A percentile compares a stretch with the other conserved stretches of the same genome.
Evolutionary conservation across 2,888 invertebrate species (phyloP).

Genomic region (Andrena bicolor): DNA sequence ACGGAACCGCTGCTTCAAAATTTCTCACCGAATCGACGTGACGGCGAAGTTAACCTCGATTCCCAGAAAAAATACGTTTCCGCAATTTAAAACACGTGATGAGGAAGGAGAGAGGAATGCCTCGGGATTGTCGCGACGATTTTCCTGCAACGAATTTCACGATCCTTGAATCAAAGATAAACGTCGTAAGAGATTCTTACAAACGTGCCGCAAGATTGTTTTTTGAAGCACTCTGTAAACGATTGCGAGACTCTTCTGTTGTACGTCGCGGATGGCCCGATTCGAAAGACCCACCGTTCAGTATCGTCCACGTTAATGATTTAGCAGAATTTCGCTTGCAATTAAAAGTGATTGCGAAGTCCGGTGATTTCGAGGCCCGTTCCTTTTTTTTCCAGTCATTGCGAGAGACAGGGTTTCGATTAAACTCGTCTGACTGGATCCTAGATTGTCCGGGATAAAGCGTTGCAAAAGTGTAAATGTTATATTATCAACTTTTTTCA

Average conservation of each 20-base stretch:
- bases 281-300: conserved; percentile 1
- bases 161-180: conserved; percentile 20
- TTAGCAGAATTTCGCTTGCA: conserved; percentile 34
- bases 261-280: neutral
- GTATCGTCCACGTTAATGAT: conserved; percentile 39
- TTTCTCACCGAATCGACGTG: neutral
- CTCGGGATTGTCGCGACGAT: conserved; percentile 1
- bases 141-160: conserved; percentile 8
- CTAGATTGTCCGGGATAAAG: neutral
- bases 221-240: conserved; percentile 5
- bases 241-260: conserved; percentile 22
- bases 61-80: neutral
- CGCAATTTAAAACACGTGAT: neutral
- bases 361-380: neutral
- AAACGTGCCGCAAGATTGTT: conserved; percentile 36
- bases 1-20: neutral
- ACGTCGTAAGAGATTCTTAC: conserved; percentile 12
- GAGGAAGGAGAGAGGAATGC: too few species aligned
- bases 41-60: neutral
- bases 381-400: conserved; percentile 3
- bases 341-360: conserved; percentile 35
- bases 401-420: neutral
- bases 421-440: neutral
- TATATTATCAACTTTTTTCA: neutral
- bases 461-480: neutral